Base-by-base conservation (phyloP, 2,113 vertebrate species). In the Mixornis gularis region DNA sequence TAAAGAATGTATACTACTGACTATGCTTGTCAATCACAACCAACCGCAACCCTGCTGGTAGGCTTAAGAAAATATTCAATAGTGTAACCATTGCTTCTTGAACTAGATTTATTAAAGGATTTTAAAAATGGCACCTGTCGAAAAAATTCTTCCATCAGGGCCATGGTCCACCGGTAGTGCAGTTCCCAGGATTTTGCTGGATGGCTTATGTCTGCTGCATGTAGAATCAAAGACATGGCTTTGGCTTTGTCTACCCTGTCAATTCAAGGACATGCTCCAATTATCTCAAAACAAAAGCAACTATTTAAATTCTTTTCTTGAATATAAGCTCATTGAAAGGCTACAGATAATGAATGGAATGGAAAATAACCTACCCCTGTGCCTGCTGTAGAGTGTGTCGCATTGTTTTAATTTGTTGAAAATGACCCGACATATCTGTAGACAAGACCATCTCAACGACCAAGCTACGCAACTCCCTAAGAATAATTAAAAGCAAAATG, bases 381-480 rank as follows among this genome's bases (percentile, higher is more conserved):
- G 98, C 98, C 94, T 99, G 98, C 95, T 99, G 99, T 49, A 99
- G 97, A 86, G 97, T 97, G 74, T 97, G 98, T 76, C 98, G 97
- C 98, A 99, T 99, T 6, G 97, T 98, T 97, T 99, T 99, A 97
- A 99, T 98, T 95, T 99, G 99, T 89, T 99, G 99, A 88, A 99
- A 99, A 96, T 99, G 99, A 87, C 98, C 98, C 8, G 99, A 99
- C 99, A 99, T 99, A 91, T 99, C 99, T 44, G 99, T 99, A 70
- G 99, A 98, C 96, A 99, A 97, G 70, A 99, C 99, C 99, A 99
- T 99, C 97, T 99, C 99, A 87, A 99, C 98, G 65, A 99, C 99
- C 95, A 99, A 97, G 63, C 96, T 96, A 70, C 99, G 97, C 84
- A 99, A 97, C 77, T 99, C 99, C 95, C 99, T 99, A 97, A 46